phyloP scores from a whole-genome alignment of 2,888 invertebrate species.

The Dermolepida albohirtum region DNA sequence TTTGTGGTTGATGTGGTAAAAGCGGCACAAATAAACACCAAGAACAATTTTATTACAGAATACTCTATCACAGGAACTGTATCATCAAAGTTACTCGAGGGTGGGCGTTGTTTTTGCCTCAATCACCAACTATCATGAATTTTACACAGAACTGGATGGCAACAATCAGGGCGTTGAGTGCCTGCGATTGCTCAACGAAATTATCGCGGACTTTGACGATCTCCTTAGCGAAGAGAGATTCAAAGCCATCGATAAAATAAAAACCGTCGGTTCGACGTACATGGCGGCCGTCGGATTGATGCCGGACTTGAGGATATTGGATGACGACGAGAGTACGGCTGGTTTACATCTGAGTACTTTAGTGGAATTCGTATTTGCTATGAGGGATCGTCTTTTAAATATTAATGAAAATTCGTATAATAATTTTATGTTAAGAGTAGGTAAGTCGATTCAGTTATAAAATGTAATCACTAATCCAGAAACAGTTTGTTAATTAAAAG shows the following conservation, averaged over 20 bases:
- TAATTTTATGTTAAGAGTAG: constrained; percentile 90
- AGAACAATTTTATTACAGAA: constrained; percentile 64
- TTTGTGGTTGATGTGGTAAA: constrained; percentile 42
- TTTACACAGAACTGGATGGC: constrained; percentile 92
- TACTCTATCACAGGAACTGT: constrained; percentile 82
- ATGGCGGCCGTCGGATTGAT: constrained; percentile 94
- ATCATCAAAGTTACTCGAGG: constrained; percentile 91
- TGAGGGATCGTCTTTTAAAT: constrained; percentile 85
- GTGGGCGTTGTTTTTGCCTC: constrained; percentile 93
- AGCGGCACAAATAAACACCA: constrained; percentile 42
- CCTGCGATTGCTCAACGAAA: constrained; percentile 87
- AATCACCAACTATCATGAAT: constrained; percentile 94
- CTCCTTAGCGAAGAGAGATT: constrained; percentile 87
- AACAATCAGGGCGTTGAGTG: constrained; percentile 94
- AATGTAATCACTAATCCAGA: too few relatives aligned
- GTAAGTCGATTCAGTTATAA: constrained; percentile 71
- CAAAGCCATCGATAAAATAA: constrained; percentile 90
- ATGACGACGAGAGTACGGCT: constrained; percentile 76
- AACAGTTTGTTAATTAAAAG: too few relatives aligned
- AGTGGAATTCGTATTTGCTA: constrained; percentile 91
- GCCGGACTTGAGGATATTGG: constrained; percentile 80
- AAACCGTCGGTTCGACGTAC: constrained; percentile 93
- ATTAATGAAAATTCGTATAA: constrained; percentile 95
- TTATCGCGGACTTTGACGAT: constrained; percentile 95
- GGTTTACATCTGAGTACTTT: constrained; percentile 79